Evolutionary conservation across 2,797 vertebrate species (phyloP), one percentile per base, ranked within the genome.

Genomic region (Sebastes jordani): DNA sequence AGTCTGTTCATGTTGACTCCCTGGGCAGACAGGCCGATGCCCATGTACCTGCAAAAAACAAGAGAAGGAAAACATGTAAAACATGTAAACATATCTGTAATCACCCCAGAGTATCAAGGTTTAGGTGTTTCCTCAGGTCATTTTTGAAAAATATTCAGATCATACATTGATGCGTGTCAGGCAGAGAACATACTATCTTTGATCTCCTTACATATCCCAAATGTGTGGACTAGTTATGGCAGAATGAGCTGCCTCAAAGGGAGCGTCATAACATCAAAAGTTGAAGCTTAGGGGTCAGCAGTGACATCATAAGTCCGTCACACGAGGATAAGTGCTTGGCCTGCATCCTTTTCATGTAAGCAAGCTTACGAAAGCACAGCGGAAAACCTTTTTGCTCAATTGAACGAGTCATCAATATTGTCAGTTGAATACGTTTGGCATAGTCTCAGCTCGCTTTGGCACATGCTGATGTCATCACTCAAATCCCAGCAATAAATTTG

Each of bases 1-100:
- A 99, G 97, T 91, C 98, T 97, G 97, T 99, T 99, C 98, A 99
- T 99, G 96, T 99, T 99, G 95, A 99, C 98, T 42, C 98, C 98
- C 95, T 99, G 98, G 61, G 98, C 98, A 73, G 98, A 99, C 88
- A 99, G 95, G 92, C 98, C 98, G 81, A 99, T 99, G 85, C 98
- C 98, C 98, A 99, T 99, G 94, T 99, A 99, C 95, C 98, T 99
- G 95, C 78, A 95, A 92, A 92, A 62, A 86, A 67, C 58, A 82
- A 88, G 36, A 82, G 4, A 60, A 46, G 29, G 78, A 27, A 34
- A 66, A 38, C 10, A 42, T 42, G 38, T 2, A 2, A 71, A 38
- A 46, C 4, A 58, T 58, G 65, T 36, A 52, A 70, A 69, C n/a
- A 65, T 11, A 27, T 32, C 14, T 38, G 20, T 30, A 30, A 62